Conservation (phyloP, 2,113 vertebrate species). For the Sardina pilchardus region DNA sequence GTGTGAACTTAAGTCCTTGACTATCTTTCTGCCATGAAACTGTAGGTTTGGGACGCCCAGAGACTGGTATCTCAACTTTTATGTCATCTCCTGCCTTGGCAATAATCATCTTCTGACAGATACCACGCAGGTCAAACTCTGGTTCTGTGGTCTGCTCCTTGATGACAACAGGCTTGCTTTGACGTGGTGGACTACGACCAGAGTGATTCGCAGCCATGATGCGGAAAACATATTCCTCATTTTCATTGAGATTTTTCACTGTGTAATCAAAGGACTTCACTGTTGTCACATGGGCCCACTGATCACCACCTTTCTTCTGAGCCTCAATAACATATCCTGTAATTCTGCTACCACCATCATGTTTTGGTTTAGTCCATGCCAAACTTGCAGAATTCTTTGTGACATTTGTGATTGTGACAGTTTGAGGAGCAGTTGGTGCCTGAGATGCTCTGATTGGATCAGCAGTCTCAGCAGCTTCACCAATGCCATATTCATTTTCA, state of each 20-base stretch:
- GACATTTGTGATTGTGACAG: conserved; percentile 89
- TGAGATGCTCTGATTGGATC: conserved; percentile 93
- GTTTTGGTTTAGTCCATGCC: conserved; percentile 94
- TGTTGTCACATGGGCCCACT: conserved; percentile 89
- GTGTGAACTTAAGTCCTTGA: conserved; percentile 85
- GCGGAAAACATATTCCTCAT: conserved; percentile 92
- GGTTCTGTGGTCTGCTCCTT: conserved; percentile 88
- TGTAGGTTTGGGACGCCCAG: conserved; percentile 89
- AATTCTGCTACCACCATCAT: conserved; percentile 94
- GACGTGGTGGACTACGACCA: conserved; percentile 89
- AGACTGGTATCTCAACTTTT: conserved; percentile 94
- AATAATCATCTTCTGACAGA: conserved; percentile 93
- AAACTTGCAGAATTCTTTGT: conserved; percentile 87
- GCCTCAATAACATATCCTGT: conserved; percentile 96
- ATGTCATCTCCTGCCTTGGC: conserved; percentile 93
- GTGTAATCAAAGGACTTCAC: conserved; percentile 86
- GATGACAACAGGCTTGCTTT: conserved; percentile 85
- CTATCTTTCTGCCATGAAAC: conserved; percentile 93
- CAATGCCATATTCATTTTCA: conserved; percentile 97
- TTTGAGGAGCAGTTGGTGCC: conserved; percentile 87
- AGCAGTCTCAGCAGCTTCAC: conserved; percentile 87
- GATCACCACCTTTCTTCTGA: conserved; percentile 89
- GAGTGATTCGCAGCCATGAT: conserved; percentile 95
- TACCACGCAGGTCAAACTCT: conserved; percentile 88
- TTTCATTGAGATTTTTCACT: conserved; percentile 91